These are phyloP conservation scores for Macrosiphum euphorbiae DNA, from an alignment of 2,888 invertebrate species.

Conservation along the genomic window DNA sequence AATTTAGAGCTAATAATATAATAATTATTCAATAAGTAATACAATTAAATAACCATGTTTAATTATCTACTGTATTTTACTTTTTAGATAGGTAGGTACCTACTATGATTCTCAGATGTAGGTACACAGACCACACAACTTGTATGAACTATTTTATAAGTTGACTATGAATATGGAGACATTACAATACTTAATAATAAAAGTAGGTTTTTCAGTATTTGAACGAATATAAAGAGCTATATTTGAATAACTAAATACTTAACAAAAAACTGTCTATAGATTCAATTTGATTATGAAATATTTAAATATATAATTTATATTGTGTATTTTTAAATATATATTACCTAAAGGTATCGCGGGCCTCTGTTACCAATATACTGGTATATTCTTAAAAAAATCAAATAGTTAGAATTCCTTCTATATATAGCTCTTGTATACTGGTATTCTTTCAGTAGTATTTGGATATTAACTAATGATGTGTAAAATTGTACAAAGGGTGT, in stretches of 20 bases:
- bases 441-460: background rate
- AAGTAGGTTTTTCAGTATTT: background rate
- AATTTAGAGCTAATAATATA: background rate
- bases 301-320: background rate
- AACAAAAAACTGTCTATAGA: background rate
- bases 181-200: background rate
- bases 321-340: background rate
- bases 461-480: background rate
- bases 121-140: background rate
- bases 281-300: background rate
- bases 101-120: background rate
- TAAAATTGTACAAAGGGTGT: background rate
- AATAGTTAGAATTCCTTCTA: background rate
- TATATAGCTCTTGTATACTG: background rate
- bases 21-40: background rate
- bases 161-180: background rate
- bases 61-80: background rate
- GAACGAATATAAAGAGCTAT: background rate
- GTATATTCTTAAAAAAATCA: background rate
- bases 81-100: background rate
- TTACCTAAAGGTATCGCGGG: background rate
- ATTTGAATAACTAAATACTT: background rate
- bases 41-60: background rate
- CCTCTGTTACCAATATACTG: too few relatives aligned
- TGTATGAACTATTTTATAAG: background rate